Base-by-base conservation (phyloP, 2,888 invertebrate genomes). In the Drosophila kambysellisi region DNA sequence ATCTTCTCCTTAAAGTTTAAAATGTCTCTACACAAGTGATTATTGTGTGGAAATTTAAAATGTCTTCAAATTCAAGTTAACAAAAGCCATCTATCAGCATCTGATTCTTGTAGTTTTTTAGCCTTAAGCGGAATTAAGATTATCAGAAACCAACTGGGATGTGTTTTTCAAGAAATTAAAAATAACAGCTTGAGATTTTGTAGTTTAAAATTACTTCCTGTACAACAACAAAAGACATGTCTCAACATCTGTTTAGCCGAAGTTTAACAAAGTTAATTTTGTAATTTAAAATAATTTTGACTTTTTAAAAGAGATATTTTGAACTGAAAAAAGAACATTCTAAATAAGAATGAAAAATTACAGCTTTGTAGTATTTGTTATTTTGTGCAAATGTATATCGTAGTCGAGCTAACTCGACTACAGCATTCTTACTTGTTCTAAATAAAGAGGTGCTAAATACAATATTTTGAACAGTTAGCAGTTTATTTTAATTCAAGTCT, bases 11-110 rank as follows among this genome's bases (percentile, higher is more conserved):
- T 53, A 32, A 74, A 61, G 30, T 39, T 63, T 50, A 6, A 50
- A 65, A 25, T 58, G 39, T 39, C 29, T 58, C 17, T 30, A 6
- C 53, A 15, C 35, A 72, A 58, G 46, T 53, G 60, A 35, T 72
- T 50, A 73, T 72, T 77, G 50, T 39, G 41, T 30, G 46, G 15
- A 46, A 25, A 62, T 43, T 25, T 69, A 8, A 39, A 32, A 25
- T 25, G 29, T 29, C 33, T 25, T 8, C 41, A 0, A 37, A 2
- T 15, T 15, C 15, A 25, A 15, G 12, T 37, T 37, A 12, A 25
- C 15, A 46, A 25, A 25, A 15, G 25, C 12, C 46, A 39, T 39
- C 17, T 8, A 8, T 15, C 46, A 46, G 20, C 46, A 46, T 12
- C 46, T 4, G n/a, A 17, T 41, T 41, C 41, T 8, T 41, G 2